Evolutionary conservation across 2,888 invertebrate species (phyloP), one percentile per base, ranked within the genome.

Genomic region (Muscina levida): DNA sequence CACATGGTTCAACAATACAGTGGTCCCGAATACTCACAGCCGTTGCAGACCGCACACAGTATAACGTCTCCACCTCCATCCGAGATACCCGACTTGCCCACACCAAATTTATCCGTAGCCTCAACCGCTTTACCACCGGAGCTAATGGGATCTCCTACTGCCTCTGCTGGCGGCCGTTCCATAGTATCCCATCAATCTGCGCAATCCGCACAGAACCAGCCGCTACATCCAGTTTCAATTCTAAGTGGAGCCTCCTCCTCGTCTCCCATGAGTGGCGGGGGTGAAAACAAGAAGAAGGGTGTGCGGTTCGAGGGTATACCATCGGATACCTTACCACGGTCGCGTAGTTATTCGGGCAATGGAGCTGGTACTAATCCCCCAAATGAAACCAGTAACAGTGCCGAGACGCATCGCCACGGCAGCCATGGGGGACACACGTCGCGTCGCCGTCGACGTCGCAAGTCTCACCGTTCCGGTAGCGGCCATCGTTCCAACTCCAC

Each of bases 341-440:
- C 92, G 59, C 88, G 92, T 74, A 92, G 92, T 84, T 92, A 92
- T 82, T 91, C 92, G 0, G 92, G 92, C 70, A 89, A 92, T 48
- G 91, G 87, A 1, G 89, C 89, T 0, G 89, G 88, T 62, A 90
- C 88, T 13, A 85, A 87, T 53, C 83, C 85, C 0, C 57, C 51
- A 15, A 73, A 57, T 2, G 79, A 79, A 1, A 65, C n/a, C 37
- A 22, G 26, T 2, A 71, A 17, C 26, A 19, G 26, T 22, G 73
- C 2, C 72, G 84, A n/a, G 6, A 83, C 83, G 4, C 73, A 65
- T 22, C 72, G 83, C 17, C 82, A 70, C 37, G 75, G 81, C 0
- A 83, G 82, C 59, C 82, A 80, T 6, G 82, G 83, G 24, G 85
- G 91, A 4, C 89, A 91, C 51, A 83, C 85, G 10, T 88, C 89